Percentiles rank a stretch among this genome's conserved stretches.
These are phyloP conservation scores for Lepidurus apus DNA, from an alignment of 1,140 invertebrate genomes.

Conservation along the genomic window DNA sequence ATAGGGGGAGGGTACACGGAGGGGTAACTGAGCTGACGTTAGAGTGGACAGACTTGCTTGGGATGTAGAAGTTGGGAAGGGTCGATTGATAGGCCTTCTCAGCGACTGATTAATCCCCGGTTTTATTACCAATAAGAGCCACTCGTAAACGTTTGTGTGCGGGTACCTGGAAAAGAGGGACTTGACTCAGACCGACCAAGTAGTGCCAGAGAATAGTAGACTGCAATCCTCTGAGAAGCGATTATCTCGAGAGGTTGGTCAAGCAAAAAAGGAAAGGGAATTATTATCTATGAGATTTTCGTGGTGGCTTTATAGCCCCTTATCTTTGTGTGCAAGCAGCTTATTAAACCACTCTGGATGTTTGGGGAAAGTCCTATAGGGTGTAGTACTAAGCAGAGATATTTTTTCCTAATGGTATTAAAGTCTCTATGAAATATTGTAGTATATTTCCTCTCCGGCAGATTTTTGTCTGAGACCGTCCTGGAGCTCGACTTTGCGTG, in stretches of 20 bases:
- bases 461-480: too few species aligned
- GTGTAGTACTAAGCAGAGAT: too few species aligned
- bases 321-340: neutral
- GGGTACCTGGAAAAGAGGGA: slow-evolving; percentile 9
- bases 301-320: neutral
- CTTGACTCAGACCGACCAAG: neutral
- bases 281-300: neutral
- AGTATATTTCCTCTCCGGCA: too few species aligned
- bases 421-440: too few species aligned
- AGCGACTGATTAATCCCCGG: slow-evolving; percentile 1
- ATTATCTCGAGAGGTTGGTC: neutral
- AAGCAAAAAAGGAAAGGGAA: neutral
- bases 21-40: neutral
- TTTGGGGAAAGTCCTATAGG: neutral
- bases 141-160: slow-evolving; percentile 19
- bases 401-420: too few species aligned
- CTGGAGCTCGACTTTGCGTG: too few species aligned
- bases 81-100: slow-evolving; percentile 1
- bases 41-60: neutral
- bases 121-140: slow-evolving; percentile 16
- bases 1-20: neutral
- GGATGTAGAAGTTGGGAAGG: neutral
- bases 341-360: neutral
- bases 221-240: neutral
- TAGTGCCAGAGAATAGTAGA: neutral